Evolutionary conservation across 2,888 invertebrate species (phyloP), one percentile per base, ranked within the genome.

Genomic region (Microplitis deprimator): DNA sequence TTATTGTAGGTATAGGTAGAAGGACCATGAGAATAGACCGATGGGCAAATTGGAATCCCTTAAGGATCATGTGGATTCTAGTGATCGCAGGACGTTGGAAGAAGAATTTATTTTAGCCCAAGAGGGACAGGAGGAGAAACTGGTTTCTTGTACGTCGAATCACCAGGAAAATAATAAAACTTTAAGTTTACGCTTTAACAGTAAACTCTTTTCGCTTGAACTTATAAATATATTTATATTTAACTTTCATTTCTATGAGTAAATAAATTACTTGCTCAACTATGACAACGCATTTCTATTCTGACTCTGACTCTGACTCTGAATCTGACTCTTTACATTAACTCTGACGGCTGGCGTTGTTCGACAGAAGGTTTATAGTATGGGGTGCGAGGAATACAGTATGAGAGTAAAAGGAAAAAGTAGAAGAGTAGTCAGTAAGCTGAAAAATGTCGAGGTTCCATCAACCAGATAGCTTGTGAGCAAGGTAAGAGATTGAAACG

Each of bases 31-130:
- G 50, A 50, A 50, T 70, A 38, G n/a, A 17, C 16, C n/a, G n/a
- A 72, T 60, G 40, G 29, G 50, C 50, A 50, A 50, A 72, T 78
- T 78, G 76, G 77, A 80, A 80, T 79, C 75, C 75, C 69, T 68
- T 40, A 8, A 6, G 50, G 16, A 59, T 65, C 20, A 64, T 29
- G 41, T 62, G 64, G 41, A 72, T 64, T 17, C 10, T 29, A n/a
- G 38, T 40, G 41, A 72, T 64, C 41, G 10, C 29, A n/a, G 38
- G 50, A 60, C 38, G 20, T 60, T 40, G 20, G 29, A 29, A 29
- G 3, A 13, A 20, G 40, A 72, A 72, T 64, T 41, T 64, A 40
- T 50, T 17, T 59, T 10, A 29, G 50, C 17, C 17, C 16, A 68
- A 68, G 17, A 68, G 17, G 50, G n/a, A n/a, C n/a, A n/a, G n/a